A percentile compares a stretch with the other conserved stretches of the same genome.
Evolutionary conservation across 2,113 vertebrate genomes (phyloP).

Genomic region (Shinisaurus crocodilurus): DNA sequence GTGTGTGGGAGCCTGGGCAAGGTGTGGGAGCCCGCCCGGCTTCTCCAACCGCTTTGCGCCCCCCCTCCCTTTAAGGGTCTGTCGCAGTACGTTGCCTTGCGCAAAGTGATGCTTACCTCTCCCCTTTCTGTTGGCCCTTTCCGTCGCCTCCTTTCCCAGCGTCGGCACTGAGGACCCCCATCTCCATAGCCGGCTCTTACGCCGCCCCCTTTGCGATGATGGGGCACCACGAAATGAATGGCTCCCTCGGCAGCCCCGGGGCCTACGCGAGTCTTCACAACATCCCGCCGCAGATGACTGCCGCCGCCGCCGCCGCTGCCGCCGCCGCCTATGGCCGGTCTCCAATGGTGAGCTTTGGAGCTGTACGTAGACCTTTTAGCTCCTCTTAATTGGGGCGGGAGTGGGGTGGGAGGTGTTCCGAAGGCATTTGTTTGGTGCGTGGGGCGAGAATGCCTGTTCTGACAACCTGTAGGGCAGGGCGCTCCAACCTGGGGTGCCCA

Average conservation of each 20-base stretch:
- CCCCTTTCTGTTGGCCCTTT: rapidly evolving
- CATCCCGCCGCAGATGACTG: slow-evolving; percentile 94
- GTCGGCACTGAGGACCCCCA: slow-evolving; percentile 88
- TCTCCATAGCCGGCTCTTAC: slow-evolving; percentile 91
- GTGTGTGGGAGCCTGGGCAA: too few relatives aligned
- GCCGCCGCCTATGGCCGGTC: slow-evolving; percentile 91
- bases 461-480: too few relatives aligned
- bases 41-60: too few relatives aligned
- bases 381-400: slow-evolving; percentile 48
- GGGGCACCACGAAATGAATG: slow-evolving; percentile 96
- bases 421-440: too few relatives aligned
- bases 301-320: slow-evolving; percentile 79
- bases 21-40: too few relatives aligned
- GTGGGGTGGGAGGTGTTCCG: too few relatives aligned
- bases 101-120: rapidly evolving
- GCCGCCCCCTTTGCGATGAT: slow-evolving; percentile 93
- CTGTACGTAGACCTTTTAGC: slow-evolving; percentile 81
- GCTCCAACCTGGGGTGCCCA: too few relatives aligned
- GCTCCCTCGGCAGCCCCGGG: slow-evolving; percentile 88
- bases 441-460: too few relatives aligned
- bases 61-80: neutral
- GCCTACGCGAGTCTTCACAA: slow-evolving; percentile 92
- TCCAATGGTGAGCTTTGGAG: slow-evolving; percentile 88
- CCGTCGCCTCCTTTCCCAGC: too few relatives aligned
- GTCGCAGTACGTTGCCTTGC: too few relatives aligned